Evolutionary conservation across 1,140 invertebrate species (phyloP).

Genomic region (Leucophenga varia): DNA sequence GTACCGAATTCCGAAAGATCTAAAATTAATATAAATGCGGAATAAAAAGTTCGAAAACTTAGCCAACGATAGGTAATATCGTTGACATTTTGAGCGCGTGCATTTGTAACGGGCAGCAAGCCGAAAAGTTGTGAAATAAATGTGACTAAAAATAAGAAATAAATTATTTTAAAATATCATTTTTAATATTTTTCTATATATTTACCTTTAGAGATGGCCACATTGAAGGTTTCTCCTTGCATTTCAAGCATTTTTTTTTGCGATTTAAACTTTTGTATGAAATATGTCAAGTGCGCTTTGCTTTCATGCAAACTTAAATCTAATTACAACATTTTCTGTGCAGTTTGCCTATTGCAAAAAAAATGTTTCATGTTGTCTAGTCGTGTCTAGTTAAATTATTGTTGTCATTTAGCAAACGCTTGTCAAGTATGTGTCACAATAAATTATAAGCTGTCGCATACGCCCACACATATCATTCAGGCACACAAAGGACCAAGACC

Average conservation of each 20-base stretch:
- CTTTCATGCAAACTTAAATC: not conserved
- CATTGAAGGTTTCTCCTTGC: constrained; percentile 38
- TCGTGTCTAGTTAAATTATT: not conserved
- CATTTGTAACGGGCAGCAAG: constrained; percentile 36
- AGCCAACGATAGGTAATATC: constrained; percentile 32
- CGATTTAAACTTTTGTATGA: constrained; percentile 24
- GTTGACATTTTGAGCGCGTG: constrained; percentile 19
- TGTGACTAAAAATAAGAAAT: constrained; percentile 26
- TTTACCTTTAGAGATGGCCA: constrained; percentile 35
- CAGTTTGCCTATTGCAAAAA: not conserved
- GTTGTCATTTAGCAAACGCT: constrained; percentile 4
- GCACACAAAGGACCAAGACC: constrained; percentile 38
- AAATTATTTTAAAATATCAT: not conserved
- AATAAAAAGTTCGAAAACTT: constrained; percentile 29
- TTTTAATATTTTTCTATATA: not conserved
- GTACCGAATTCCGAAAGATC: constrained; percentile 35
- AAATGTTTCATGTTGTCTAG: not conserved
- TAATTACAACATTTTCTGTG: not conserved
- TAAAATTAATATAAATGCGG: constrained; percentile 23
- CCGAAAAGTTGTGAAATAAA: constrained; percentile 45
- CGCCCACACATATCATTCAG: constrained; percentile 9
- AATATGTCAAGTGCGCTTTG: constrained; percentile 37
- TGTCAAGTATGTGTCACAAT: constrained; percentile 26
- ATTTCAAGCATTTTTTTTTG: constrained; percentile 10
- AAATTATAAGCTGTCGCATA: not conserved